A percentile compares a stretch with the other conserved stretches of the same genome.
Conservation (phyloP, 2,113 vertebrate species). For the Pachycephala philippinensis region DNA sequence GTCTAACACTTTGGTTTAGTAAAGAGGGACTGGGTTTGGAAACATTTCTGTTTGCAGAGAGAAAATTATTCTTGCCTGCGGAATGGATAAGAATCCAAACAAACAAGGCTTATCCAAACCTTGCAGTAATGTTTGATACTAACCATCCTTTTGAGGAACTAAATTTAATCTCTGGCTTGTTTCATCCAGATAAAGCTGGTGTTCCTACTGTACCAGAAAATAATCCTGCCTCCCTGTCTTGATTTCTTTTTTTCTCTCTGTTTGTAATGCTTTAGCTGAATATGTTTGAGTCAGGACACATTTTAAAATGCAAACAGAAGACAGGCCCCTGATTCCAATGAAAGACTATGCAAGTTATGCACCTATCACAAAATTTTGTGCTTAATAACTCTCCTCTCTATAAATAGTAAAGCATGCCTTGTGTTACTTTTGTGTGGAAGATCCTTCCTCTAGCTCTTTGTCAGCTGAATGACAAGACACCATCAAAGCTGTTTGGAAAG, state of each 20-base stretch:
- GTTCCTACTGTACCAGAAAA: slow-evolving; percentile 1
- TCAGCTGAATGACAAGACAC: neutral
- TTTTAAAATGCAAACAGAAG: neutral
- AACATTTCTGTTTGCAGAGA: neutral
- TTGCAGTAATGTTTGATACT: slow-evolving; percentile 29
- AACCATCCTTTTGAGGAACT: slow-evolving; percentile 11
- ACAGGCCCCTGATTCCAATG: neutral
- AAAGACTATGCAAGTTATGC: neutral
- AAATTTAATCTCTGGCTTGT: slow-evolving; percentile 42
- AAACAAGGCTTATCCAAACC: neutral
- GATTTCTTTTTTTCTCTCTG: neutral
- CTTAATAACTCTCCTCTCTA: neutral
- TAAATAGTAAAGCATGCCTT: neutral
- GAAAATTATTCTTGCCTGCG: neutral
- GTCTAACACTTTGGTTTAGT: neutral
- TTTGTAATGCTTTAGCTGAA: neutral
- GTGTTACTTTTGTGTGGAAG: neutral
- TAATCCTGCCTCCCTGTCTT: neutral
- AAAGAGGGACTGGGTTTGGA: neutral
- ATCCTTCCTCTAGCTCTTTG: neutral
- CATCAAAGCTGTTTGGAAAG: neutral
- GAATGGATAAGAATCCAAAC: slow-evolving; percentile 35
- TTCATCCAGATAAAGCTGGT: slow-evolving; percentile 14
- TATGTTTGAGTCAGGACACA: neutral
- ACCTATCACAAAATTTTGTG: neutral